These are phyloP conservation scores for Halcyon badia DNA, from an alignment of 2,797 vertebrate species.

Conservation along the genomic window DNA sequence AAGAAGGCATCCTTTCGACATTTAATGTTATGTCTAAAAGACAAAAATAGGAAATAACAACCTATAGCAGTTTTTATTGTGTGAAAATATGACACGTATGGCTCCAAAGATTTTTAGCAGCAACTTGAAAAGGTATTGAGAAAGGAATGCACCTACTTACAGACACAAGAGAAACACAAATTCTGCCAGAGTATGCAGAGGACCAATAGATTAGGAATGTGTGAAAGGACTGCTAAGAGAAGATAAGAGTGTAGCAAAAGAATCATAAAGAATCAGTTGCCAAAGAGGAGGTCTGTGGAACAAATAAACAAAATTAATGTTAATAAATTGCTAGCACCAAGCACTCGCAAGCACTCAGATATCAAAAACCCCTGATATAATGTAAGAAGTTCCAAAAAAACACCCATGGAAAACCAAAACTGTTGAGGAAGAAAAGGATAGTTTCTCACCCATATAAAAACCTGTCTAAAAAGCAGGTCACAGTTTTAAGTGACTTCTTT, in stretches of 20 bases:
- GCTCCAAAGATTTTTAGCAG: neutral
- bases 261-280: neutral
- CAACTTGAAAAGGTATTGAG: neutral
- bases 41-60: neutral
- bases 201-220: neutral
- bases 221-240: neutral
- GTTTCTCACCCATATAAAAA: neutral
- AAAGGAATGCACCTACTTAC: neutral
- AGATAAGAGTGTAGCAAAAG: neutral
- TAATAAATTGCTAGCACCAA: neutral
- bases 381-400: neutral
- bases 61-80: neutral
- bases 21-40: neutral
- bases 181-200: neutral
- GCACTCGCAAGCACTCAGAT: neutral
- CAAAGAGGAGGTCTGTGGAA: neutral
- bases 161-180: neutral
- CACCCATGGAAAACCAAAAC: neutral
- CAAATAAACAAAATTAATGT: neutral
- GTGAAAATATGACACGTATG: neutral
- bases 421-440: neutral
- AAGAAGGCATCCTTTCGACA: neutral
- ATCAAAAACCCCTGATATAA: rapidly evolving
- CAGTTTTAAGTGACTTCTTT: neutral
- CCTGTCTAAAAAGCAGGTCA: neutral